phyloP scores from a whole-genome alignment of 2,797 vertebrate species.

The Lagodon rhomboides region DNA sequence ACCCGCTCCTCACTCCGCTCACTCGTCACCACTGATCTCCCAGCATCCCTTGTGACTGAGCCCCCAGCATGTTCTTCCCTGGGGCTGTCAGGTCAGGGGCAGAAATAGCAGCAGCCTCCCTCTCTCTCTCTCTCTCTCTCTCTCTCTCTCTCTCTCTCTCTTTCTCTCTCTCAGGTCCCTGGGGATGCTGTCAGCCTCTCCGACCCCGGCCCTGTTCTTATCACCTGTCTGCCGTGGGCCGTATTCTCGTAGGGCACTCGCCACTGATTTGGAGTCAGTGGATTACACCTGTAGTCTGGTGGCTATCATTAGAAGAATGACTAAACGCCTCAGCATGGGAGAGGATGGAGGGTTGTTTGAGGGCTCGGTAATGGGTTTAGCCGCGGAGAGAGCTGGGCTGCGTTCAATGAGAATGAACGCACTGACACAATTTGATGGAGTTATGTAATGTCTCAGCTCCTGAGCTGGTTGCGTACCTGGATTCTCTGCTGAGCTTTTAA shows the following conservation, averaged over 20 bases:
- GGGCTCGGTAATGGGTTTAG: slow-evolving; percentile 54
- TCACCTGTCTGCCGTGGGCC: slow-evolving; percentile 64
- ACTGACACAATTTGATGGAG: slow-evolving; percentile 53
- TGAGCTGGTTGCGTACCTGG: slow-evolving; percentile 37
- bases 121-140: too few species aligned
- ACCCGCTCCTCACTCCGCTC: slow-evolving; percentile 26
- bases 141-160: too few species aligned
- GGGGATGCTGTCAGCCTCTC: slow-evolving; percentile 56
- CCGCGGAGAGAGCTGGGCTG: slow-evolving; percentile 36
- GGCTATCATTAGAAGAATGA: slow-evolving; percentile 68
- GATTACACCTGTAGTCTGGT: slow-evolving; percentile 73
- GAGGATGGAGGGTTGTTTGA: slow-evolving; percentile 36
- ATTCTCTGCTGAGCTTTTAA: slow-evolving; percentile 5
- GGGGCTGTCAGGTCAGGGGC: slow-evolving; percentile 67
- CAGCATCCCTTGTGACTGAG: slow-evolving; percentile 74
- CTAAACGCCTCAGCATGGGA: slow-evolving; percentile 53
- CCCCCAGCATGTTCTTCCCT: slow-evolving; percentile 52
- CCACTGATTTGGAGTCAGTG: slow-evolving; percentile 58
- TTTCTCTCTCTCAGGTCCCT: slow-evolving; percentile 40
- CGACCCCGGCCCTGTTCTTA: slow-evolving; percentile 62
- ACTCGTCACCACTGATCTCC: slow-evolving; percentile 64
- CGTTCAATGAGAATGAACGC: slow-evolving; percentile 43
- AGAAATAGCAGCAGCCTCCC: slow-evolving; percentile 74
- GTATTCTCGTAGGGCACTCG: slow-evolving; percentile 40
- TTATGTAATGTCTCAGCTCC: slow-evolving; percentile 51